phyloP scores from a whole-genome alignment of 2,113 vertebrate genomes.

The Ictalurus furcatus region DNA sequence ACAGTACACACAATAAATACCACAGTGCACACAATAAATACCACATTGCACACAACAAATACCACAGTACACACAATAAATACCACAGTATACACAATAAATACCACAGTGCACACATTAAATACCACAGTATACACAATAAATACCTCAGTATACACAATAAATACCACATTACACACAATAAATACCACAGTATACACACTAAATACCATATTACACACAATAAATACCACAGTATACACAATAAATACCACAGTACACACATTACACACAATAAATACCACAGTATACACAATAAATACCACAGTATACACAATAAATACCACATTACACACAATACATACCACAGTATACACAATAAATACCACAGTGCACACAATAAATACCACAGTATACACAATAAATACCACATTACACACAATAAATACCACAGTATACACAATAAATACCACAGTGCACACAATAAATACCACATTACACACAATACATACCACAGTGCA shows the following conservation, averaged over 20 bases:
- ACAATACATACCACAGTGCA: not conserved
- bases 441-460: not conserved
- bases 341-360: not conserved
- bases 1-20: too few species aligned
- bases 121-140: not conserved
- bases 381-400: not conserved
- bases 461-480: not conserved
- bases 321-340: not conserved
- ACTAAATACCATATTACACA: not conserved
- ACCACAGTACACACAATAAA: too few species aligned
- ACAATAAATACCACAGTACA: not conserved
- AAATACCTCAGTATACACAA: not conserved
- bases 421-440: not conserved
- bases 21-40: too few species aligned
- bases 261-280: not conserved
- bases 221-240: not conserved
- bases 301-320: not conserved
- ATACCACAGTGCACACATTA: too few species aligned
- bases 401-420: not conserved
- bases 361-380: not conserved
- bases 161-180: not conserved
- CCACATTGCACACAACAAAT: too few species aligned
- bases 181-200: not conserved
- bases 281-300: not conserved
- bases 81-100: too few species aligned